Evolutionary conservation across 1,140 invertebrate species (phyloP), one percentile per base, ranked within the genome.

Genomic region (Trichonephila clavata): DNA sequence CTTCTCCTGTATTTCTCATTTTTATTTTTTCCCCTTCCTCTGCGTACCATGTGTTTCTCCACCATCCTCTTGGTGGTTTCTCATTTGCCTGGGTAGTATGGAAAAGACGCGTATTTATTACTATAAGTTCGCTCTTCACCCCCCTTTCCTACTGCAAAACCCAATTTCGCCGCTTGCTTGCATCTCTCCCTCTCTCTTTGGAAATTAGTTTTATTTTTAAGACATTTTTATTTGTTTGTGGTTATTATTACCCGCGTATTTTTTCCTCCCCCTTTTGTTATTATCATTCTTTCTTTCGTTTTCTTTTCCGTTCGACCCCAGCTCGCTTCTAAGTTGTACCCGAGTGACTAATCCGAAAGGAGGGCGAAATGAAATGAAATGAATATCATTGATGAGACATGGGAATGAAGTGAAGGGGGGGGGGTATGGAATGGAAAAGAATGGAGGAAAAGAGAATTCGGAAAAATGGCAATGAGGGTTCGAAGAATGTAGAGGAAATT

Each of bases 221-320:
- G 84, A 61, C 84, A 86, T 86, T 86, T 86, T 86, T 86, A 86
- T 86, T 86, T 86, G 84, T 86, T 86, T 86, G 84, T 59, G 84
- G 84, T 86, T 86, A 86, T 86, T 86, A 86, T 86, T 86, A 60
- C 84, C 13, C n/a, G 59, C 59, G n/a, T 20, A n/a, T 59, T 57
- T 43, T n/a, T 13, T 60, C 24, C 21, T 84, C n/a, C n/a, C 57
- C 24, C 21, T 57, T 24, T 61, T 27, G 18, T 32, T 77, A 32
- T 77, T 61, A 32, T 86, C 24, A n/a, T 61, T 57, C 20, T 59
- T 83, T 24, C 24, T 59, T 77, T 16, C 27, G 27, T 39, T 8
- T 77, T 77, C 71, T 32, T 77, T 77, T 77, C 39, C 71, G 27
- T 6, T 77, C 21, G 14, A 77, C 16, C 16, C 10, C 14, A 39